A percentile compares a stretch with the other conserved stretches of the same genome.
These are phyloP conservation scores for Syrmaticus mikado DNA, from an alignment of 2,113 vertebrate species.

Conservation along the genomic window DNA sequence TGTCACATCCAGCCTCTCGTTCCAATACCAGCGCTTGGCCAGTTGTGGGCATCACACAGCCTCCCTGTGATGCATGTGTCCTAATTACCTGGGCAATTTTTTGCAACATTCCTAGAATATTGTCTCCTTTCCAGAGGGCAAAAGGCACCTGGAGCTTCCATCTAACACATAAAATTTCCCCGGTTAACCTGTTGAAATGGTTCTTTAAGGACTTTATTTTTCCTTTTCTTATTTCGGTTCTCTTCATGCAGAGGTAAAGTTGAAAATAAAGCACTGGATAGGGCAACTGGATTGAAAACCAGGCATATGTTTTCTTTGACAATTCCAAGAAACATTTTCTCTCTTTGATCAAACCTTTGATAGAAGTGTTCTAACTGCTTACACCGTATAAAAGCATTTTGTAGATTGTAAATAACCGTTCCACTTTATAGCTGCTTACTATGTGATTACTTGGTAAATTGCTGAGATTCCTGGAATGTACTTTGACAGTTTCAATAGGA, in stretches of 20 bases:
- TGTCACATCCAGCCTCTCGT: background rate
- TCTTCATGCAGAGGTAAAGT: background rate
- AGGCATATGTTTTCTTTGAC: background rate
- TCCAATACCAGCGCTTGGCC: background rate
- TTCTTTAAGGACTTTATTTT: background rate
- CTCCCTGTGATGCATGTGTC: background rate
- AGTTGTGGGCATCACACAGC: background rate
- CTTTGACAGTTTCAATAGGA: constrained; percentile 60
- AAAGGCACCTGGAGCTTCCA: background rate
- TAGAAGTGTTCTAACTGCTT: constrained; percentile 49
- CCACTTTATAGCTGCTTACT: constrained; percentile 58
- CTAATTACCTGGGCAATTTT: background rate
- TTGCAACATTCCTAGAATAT: background rate
- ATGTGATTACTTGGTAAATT: constrained; percentile 38
- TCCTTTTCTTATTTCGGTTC: background rate
- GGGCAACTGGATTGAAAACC: background rate
- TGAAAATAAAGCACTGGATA: background rate
- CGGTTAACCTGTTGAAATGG: background rate
- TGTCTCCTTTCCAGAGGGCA: background rate
- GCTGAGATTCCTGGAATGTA: constrained; percentile 64
- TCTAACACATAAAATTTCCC: background rate
- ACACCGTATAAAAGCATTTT: constrained; percentile 56
- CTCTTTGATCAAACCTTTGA: constrained; percentile 58
- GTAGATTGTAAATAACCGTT: constrained; percentile 65
- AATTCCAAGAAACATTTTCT: constrained; percentile 47